Percentiles rank a stretch among this genome's conserved stretches.
phyloP scores from a whole-genome alignment of 2,888 invertebrate genomes.

The Pantelozetes paolii region DNA sequence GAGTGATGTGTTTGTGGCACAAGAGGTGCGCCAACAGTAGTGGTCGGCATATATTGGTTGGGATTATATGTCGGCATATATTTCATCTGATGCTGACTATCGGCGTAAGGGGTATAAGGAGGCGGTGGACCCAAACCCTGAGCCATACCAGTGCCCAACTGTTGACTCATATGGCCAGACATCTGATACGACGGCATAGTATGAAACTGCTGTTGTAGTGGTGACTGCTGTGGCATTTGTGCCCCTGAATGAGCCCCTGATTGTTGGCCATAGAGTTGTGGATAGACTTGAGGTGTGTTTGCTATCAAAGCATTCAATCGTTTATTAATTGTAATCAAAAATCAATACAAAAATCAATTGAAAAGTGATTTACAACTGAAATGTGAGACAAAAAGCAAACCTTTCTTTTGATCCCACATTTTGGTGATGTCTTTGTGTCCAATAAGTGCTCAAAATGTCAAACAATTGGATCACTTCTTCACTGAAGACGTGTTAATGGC shows the following conservation, averaged over 20 bases:
- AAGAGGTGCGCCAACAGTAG: neutral
- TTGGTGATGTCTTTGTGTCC: neutral
- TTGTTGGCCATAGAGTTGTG: neutral
- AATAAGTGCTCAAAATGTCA: neutral
- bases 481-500: neutral
- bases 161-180: neutral
- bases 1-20: neutral
- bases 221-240: neutral
- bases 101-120: neutral
- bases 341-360: neutral
- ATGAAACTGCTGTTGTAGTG: neutral
- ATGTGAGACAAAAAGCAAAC: neutral
- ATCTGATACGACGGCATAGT: neutral
- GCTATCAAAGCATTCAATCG: neutral
- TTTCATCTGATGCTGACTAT: conserved; percentile 7
- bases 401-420: conserved; percentile 17
- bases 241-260: neutral
- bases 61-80: conserved; percentile 15
- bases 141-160: neutral
- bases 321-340: neutral
- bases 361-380: neutral
- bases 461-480: too few species aligned
- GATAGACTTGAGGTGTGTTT: conserved; percentile 7
- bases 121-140: conserved; percentile 14
- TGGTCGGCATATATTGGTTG: conserved; percentile 17